A percentile compares a stretch with the other conserved stretches of the same genome.
Evolutionary conservation across 2,888 invertebrate genomes (phyloP).

Genomic region (Liodrosophila aerea): DNA sequence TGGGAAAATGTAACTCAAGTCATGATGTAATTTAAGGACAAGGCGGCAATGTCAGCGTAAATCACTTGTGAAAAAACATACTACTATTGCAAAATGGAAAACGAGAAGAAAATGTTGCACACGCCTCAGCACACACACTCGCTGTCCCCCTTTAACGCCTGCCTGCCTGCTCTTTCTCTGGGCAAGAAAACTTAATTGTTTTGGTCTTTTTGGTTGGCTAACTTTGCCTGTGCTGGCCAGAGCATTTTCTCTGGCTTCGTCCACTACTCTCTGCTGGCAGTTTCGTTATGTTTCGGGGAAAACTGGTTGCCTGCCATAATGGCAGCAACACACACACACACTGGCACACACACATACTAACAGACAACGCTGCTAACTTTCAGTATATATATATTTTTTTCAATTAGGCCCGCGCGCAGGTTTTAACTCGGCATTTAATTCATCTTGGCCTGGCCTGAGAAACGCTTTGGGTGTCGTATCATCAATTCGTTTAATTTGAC

Average conservation of each 20-base stretch:
- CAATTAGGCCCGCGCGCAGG: constrained; percentile 75
- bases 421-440: constrained; percentile 74
- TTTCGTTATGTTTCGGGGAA: constrained; percentile 72
- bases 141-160: background rate
- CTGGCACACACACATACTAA: constrained; percentile 15
- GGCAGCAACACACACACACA: constrained; percentile 53
- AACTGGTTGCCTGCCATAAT: constrained; percentile 77
- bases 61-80: constrained; percentile 24
- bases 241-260: constrained; percentile 44
- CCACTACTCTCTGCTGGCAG: constrained; percentile 51
- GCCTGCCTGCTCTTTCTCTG: background rate
- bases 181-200: constrained; percentile 78
- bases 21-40: constrained; percentile 45
- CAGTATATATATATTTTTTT: constrained; percentile 41
- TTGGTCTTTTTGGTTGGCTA: constrained; percentile 75
- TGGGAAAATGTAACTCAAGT: constrained; percentile 43
- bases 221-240: constrained; percentile 29
- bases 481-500: constrained; percentile 84
- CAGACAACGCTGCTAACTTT: constrained; percentile 57
- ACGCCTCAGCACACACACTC: background rate
- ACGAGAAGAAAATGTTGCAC: too few species aligned
- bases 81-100: constrained; percentile 39
- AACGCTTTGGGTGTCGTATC: constrained; percentile 83
- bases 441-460: constrained; percentile 80
- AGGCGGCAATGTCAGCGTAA: constrained; percentile 39